Conservation (phyloP, 1,140 invertebrate genomes). For the Andricus grossulariae region DNA sequence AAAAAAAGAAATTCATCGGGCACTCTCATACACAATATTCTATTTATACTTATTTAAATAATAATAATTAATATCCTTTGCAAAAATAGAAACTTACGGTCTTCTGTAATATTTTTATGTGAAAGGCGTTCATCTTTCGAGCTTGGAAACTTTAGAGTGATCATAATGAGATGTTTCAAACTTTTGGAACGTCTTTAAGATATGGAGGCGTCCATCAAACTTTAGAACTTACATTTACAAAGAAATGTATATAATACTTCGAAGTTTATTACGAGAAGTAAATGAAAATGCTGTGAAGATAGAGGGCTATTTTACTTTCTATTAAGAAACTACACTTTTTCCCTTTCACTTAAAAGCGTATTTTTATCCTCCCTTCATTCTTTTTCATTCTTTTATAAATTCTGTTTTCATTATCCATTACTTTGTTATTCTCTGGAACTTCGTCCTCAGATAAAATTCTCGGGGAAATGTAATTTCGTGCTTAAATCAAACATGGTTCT, state of each 20-base stretch:
- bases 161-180: slow-evolving; percentile 17
- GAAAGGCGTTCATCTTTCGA: slow-evolving; percentile 2
- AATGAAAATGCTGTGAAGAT: slow-evolving; percentile 9
- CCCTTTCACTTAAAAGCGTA: not conserved
- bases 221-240: not conserved
- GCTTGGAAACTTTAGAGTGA: slow-evolving; percentile 21
- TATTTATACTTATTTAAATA: too few relatives aligned
- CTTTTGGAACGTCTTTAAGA: slow-evolving; percentile 21
- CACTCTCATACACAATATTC: too few relatives aligned
- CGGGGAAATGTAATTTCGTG: not conserved
- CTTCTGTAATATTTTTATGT: slow-evolving; percentile 15
- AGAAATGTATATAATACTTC: slow-evolving; percentile 4
- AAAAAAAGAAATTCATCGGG: too few relatives aligned
- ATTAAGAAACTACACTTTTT: not conserved
- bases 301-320: not conserved
- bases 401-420: slow-evolving; percentile 1
- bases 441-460: not conserved
- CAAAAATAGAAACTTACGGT: not conserved
- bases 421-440: not conserved
- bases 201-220: slow-evolving; percentile 19
- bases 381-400: not conserved
- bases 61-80: not conserved
- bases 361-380: not conserved
- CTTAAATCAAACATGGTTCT: slow-evolving; percentile 11
- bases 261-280: slow-evolving; percentile 8